phyloP scores from a whole-genome alignment of 2,888 invertebrate genomes.

The Apocheima hispidaria region DNA sequence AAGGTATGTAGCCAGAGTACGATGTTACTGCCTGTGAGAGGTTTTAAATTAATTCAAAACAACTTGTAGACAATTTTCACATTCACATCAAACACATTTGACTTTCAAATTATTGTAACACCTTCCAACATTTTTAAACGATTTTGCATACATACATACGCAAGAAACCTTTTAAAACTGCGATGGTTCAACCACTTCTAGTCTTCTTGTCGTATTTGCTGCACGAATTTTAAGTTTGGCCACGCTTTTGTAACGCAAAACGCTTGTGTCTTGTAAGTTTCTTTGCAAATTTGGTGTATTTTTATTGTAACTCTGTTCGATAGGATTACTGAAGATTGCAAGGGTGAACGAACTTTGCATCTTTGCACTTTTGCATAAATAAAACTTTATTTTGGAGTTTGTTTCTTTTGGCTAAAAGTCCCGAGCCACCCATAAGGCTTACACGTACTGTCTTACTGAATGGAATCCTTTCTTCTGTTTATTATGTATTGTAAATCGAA shows the following conservation, averaged over 20 bases:
- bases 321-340: background rate
- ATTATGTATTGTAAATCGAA: too few relatives aligned
- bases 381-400: too few relatives aligned
- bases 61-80: background rate
- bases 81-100: conserved; percentile 10
- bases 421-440: too few relatives aligned
- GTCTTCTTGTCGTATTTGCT: conserved; percentile 26
- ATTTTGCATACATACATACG: conserved; percentile 36
- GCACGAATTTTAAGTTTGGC: conserved; percentile 26
- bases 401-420: too few relatives aligned
- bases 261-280: background rate
- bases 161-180: conserved; percentile 22
- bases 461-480: too few relatives aligned
- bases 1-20: too few relatives aligned
- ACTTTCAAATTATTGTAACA: conserved; percentile 29
- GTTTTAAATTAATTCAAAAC: background rate
- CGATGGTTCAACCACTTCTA: conserved; percentile 19
- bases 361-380: too few relatives aligned
- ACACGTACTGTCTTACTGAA: background rate
- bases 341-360: background rate
- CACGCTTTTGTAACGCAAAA: background rate
- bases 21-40: background rate
- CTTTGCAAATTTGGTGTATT: background rate
- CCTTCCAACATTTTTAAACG: conserved; percentile 25
- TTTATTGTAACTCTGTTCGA: background rate